Evolutionary conservation across 2,113 vertebrate genomes (phyloP).

Genomic region (Pelvicachromis taeniatus): DNA sequence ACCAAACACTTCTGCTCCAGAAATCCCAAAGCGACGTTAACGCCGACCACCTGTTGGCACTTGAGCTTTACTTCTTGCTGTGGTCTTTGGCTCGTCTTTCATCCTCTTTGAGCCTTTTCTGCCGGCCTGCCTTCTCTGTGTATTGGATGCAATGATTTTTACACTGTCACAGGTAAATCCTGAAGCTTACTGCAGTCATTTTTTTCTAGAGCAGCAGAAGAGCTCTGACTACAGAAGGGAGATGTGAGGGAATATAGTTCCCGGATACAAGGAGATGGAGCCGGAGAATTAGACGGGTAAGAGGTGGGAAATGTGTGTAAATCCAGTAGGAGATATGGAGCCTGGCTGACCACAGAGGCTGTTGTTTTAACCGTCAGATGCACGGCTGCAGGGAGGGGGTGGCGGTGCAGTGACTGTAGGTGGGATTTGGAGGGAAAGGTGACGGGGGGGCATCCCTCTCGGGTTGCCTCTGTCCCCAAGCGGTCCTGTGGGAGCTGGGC

Average conservation of each 20-base stretch:
- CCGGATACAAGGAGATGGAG: background rate
- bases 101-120: background rate
- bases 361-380: slow-evolving; percentile 64
- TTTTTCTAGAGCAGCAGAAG: background rate
- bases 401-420: slow-evolving; percentile 13
- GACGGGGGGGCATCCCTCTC: slow-evolving; percentile 51
- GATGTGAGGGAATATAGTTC: background rate
- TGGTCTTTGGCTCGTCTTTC: background rate
- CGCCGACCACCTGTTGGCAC: background rate
- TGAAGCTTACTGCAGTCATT: rapidly evolving
- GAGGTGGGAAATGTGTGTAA: slow-evolving; percentile 25
- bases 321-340: slow-evolving; percentile 55
- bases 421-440: background rate
- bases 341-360: slow-evolving; percentile 54
- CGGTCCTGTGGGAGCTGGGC: slow-evolving; percentile 65
- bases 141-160: background rate
- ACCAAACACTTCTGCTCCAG: background rate
- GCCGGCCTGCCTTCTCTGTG: rapidly evolving
- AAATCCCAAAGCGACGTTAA: background rate
- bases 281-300: background rate
- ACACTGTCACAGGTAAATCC: rapidly evolving
- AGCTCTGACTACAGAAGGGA: background rate
- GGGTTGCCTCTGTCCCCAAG: slow-evolving; percentile 66
- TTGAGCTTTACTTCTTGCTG: background rate
- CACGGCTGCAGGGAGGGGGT: slow-evolving; percentile 39